phyloP scores from a whole-genome alignment of 2,113 vertebrate species.

The Actenoides hombroni region DNA sequence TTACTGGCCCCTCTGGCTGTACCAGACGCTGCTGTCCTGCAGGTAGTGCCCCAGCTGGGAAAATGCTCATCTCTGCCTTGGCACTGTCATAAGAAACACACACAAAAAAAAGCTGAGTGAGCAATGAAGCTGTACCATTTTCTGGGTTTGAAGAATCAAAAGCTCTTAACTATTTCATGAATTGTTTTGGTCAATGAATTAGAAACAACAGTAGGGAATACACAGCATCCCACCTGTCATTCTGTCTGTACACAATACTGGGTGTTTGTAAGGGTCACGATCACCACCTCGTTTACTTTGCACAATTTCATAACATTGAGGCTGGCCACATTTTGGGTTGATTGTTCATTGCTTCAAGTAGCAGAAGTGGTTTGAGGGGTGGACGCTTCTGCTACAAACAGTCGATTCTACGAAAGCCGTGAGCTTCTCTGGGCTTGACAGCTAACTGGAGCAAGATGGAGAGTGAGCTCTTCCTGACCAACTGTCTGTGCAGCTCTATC shows the following conservation, averaged over 20 bases:
- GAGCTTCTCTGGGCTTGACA: neutral
- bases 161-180: neutral
- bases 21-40: neutral
- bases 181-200: neutral
- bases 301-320: neutral
- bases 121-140: neutral
- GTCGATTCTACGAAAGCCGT: fast-evolving
- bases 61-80: neutral
- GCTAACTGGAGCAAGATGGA: neutral
- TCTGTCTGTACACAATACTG: neutral
- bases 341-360: neutral
- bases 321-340: neutral
- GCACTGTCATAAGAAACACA: neutral
- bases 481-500: neutral
- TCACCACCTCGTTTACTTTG: neutral
- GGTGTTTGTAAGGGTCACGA: neutral
- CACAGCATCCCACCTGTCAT: neutral
- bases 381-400: neutral
- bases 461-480: neutral
- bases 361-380: neutral
- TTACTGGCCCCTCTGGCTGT: neutral
- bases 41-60: neutral
- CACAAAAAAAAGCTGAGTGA: neutral
- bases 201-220: neutral
- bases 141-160: neutral